A percentile compares a stretch with the other conserved stretches of the same genome.
These are phyloP conservation scores for Upupa epops DNA, from an alignment of 2,113 vertebrate species.

Conservation along the genomic window DNA sequence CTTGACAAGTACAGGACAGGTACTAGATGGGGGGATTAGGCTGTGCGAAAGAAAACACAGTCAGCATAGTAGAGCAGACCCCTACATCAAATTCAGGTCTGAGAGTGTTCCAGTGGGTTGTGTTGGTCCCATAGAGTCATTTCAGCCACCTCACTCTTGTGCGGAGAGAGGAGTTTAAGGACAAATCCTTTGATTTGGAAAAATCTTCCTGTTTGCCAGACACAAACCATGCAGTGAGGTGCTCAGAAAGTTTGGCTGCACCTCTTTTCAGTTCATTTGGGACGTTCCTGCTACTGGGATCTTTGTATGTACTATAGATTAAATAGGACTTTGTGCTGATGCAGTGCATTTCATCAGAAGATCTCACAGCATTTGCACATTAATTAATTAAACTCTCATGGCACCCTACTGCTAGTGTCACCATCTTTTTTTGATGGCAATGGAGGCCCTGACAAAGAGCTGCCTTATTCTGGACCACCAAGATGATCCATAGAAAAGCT, in stretches of 20 bases:
- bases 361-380: conserved; percentile 44
- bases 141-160: background rate
- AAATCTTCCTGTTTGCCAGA: background rate
- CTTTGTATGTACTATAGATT: background rate
- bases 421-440: conserved; percentile 49
- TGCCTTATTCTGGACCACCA: conserved; percentile 35
- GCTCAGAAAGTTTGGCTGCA: background rate
- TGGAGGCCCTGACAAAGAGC: background rate
- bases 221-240: background rate
- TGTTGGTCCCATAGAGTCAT: background rate
- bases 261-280: conserved; percentile 11
- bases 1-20: background rate
- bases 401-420: conserved; percentile 36
- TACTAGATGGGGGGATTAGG: background rate
- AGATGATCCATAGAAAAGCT: conserved; percentile 11
- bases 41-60: background rate
- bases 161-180: background rate
- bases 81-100: background rate
- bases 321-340: conserved; percentile 44
- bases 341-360: conserved; percentile 55
- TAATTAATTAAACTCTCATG: conserved; percentile 62
- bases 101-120: background rate
- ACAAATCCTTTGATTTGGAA: background rate
- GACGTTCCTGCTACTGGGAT: conserved; percentile 21
- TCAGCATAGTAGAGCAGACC: background rate